A percentile compares a stretch with the other conserved stretches of the same genome.
Conservation (phyloP, 2,888 invertebrate genomes). For the Parapristionchus giblindavisi region DNA sequence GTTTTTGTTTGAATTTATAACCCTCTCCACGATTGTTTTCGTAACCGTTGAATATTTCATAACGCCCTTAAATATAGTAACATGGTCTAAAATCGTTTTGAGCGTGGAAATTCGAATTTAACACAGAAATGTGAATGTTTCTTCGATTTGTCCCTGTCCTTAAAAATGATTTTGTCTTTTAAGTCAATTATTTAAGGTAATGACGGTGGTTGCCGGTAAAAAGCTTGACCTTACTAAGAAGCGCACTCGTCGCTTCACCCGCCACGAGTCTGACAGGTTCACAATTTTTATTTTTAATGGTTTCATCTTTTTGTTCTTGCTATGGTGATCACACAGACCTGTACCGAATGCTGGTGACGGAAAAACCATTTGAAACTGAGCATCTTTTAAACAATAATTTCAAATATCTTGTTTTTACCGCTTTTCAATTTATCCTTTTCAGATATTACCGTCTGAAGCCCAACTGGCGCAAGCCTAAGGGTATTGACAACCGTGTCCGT, state of each 20-base stretch:
- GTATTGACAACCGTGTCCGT: constrained; percentile 99
- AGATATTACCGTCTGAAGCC: constrained; percentile 65
- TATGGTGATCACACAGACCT: constrained; percentile 37
- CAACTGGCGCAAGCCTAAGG: constrained; percentile 98
- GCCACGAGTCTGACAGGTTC: constrained; percentile 96
- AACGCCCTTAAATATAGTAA: too few species aligned
- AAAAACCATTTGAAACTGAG: constrained; percentile 16
- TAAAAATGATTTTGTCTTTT: too few species aligned
- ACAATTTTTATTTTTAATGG: neutral
- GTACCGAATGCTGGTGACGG: constrained; percentile 30
- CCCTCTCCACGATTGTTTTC: too few species aligned
- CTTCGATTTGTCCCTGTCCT: too few species aligned
- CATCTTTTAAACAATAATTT: neutral
- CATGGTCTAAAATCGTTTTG: neutral
- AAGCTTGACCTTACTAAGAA: constrained; percentile 93
- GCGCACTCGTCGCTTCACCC: constrained; percentile 95
- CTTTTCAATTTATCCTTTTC: constrained; percentile 9
- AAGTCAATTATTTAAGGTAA: constrained; percentile 43
- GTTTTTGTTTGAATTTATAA: too few species aligned
- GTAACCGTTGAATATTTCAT: too few species aligned
- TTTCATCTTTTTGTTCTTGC: neutral
- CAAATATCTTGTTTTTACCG: neutral
- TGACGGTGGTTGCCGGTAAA: constrained; percentile 73
- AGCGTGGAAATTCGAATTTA: neutral
- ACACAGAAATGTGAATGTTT: too few species aligned